Base-by-base conservation (phyloP, 2,888 invertebrate genomes). In the Epinotia nisella region DNA sequence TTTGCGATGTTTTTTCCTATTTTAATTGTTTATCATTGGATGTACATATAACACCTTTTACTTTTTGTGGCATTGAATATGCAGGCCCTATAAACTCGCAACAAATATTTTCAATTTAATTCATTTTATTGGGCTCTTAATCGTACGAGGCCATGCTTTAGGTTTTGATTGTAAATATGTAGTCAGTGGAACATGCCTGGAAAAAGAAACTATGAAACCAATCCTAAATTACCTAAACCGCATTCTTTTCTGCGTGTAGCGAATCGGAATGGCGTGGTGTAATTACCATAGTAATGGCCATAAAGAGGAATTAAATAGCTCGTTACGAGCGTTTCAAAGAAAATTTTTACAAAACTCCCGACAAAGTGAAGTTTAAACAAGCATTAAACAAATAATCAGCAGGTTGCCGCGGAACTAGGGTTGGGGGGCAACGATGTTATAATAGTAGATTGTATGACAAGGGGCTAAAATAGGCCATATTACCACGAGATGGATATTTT, bases 371-470 rank as follows among this genome's bases (percentile, higher is more conserved):
- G 67, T 62, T 72, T 61, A 49, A 67, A 67, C 71, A 61, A 67
- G 71, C 51, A 61, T 71, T 71, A 71, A 66, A 72, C 72, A 72
- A 72, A 72, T 61, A 72, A 72, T 72, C 72, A 72, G 66, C 67
- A 72, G 72, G 67, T 72, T 67, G 72, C 49, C 35, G 67, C n/a
- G 35, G 19, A 1, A 61, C 7, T 67, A 67, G 66, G 10, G 60
- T 15, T 10, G 71, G 60, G 58, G 10, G 3, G n/a, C n/a, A n/a
- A n/a, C n/a, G n/a, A n/a, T n/a, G n/a, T n/a, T n/a, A n/a, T n/a
- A n/a, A n/a, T n/a, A n/a, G n/a, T n/a, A n/a, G n/a, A n/a, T n/a
- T n/a, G n/a, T n/a, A n/a, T n/a, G n/a, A n/a, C n/a, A n/a, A n/a
- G n/a, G n/a, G n/a, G n/a, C n/a, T n/a, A n/a, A n/a, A n/a, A n/a